Evolutionary conservation across 1,140 invertebrate species (phyloP).

Genomic region (Marisa cornuarietis): DNA sequence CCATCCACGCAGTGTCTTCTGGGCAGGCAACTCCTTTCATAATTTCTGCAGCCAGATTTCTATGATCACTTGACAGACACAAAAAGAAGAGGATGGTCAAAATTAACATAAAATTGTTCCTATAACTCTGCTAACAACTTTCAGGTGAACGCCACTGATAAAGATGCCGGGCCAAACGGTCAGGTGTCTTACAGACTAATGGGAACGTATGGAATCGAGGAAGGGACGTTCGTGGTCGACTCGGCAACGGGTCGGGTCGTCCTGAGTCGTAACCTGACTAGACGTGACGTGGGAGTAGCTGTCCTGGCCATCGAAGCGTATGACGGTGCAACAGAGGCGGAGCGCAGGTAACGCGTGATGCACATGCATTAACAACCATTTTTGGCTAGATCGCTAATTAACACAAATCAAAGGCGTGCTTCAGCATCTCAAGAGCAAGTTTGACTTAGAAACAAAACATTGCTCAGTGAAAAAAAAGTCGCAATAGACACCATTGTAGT

Average conservation of each 20-base stretch:
- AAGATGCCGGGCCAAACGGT: constrained; percentile 22
- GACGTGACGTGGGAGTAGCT: constrained; percentile 11
- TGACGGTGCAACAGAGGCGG: not conserved
- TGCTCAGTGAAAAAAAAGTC: no score
- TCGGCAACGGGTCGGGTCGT: constrained; percentile 12
- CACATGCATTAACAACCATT: not conserved
- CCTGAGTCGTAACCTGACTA: constrained; percentile 2
- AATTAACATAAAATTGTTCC: no score
- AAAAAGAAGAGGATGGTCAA: no score
- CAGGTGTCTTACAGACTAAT: constrained; percentile 13
- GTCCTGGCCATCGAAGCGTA: constrained; percentile 12
- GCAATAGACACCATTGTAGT: not conserved
- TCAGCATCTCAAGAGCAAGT: no score
- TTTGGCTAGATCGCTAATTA: no score
- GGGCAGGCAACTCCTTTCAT: no score
- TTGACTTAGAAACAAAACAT: not conserved
- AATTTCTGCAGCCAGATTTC: no score
- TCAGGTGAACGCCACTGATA: constrained; percentile 26
- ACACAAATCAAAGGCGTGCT: no score
- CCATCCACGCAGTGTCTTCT: no score
- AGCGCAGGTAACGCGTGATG: not conserved
- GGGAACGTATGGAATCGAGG: not conserved
- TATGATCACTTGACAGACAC: no score
- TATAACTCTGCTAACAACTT: not conserved
- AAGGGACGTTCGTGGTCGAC: constrained; percentile 7